phyloP scores from a whole-genome alignment of 2,888 invertebrate genomes.

The Myathropa florea region DNA sequence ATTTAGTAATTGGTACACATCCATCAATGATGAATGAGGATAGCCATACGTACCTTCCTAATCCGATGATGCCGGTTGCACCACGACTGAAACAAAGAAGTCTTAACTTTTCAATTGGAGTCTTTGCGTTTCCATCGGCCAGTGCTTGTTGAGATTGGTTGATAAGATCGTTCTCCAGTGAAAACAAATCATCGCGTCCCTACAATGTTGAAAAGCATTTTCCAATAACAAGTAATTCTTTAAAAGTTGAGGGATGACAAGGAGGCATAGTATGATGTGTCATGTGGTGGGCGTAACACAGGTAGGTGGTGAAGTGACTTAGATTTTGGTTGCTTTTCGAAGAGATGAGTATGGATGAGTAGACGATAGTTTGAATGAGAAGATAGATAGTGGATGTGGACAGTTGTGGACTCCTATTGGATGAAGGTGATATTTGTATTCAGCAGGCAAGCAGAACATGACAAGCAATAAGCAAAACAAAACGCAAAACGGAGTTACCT shows the following conservation, averaged over 20 bases:
- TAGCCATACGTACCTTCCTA: conserved; percentile 86
- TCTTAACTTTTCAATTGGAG: conserved; percentile 91
- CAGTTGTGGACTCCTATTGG: too few species aligned
- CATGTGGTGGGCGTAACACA: neutral
- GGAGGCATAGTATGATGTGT: neutral
- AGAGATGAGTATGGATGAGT: neutral
- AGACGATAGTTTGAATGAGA: too few species aligned
- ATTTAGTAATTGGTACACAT: conserved; percentile 56
- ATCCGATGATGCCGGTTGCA: conserved; percentile 91
- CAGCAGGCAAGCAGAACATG: too few species aligned
- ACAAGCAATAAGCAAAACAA: too few species aligned
- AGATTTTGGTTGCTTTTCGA: too few species aligned
- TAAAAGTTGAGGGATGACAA: neutral
- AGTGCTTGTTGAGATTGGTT: conserved; percentile 87
- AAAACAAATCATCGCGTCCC: conserved; percentile 73
- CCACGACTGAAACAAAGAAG: conserved; percentile 92
- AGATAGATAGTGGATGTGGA: too few species aligned
- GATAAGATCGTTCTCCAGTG: conserved; percentile 89
- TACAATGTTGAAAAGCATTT: conserved; percentile 26
- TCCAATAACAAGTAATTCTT: neutral
- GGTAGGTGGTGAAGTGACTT: neutral
- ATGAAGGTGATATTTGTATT: too few species aligned
- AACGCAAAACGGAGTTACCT: too few species aligned
- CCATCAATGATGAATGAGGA: conserved; percentile 38
- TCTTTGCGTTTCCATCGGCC: conserved; percentile 83